A percentile compares a stretch with the other conserved stretches of the same genome.
phyloP scores from a whole-genome alignment of 1,140 invertebrate genomes.

The Arion vulgaris region DNA sequence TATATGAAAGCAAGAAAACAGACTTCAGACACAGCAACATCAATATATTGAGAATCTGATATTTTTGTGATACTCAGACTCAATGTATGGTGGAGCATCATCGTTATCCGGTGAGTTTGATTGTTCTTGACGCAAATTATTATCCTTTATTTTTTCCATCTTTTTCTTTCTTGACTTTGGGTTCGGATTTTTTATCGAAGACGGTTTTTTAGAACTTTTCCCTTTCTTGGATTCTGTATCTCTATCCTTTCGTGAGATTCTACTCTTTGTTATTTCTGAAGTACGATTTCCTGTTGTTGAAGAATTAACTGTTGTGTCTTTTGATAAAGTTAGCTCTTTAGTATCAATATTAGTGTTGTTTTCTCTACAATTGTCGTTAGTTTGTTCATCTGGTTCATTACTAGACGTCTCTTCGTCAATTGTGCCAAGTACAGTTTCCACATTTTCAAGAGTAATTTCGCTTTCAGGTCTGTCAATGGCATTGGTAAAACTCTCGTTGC shows the following conservation, averaged over 20 bases:
- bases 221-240: neutral
- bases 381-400: neutral
- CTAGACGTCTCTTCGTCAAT: neutral
- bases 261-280: neutral
- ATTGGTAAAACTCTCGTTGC: neutral
- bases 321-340: neutral
- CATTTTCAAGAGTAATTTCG: neutral
- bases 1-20: too few species aligned
- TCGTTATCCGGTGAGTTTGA: neutral
- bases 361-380: neutral
- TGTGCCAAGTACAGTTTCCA: neutral
- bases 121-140: neutral
- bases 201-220: neutral
- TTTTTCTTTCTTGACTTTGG: neutral
- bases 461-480: neutral
- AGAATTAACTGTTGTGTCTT: neutral
- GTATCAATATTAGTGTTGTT: neutral
- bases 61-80: neutral
- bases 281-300: neutral
- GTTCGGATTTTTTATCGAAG: neutral
- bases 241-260: neutral
- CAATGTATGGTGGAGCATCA: conserved; percentile 1
- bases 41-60: neutral
- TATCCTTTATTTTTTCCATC: neutral
- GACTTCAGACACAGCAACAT: neutral